A percentile compares a stretch with the other conserved stretches of the same genome.
phyloP scores from a whole-genome alignment of 2,888 invertebrate species.

The Periphyllus acericola region DNA sequence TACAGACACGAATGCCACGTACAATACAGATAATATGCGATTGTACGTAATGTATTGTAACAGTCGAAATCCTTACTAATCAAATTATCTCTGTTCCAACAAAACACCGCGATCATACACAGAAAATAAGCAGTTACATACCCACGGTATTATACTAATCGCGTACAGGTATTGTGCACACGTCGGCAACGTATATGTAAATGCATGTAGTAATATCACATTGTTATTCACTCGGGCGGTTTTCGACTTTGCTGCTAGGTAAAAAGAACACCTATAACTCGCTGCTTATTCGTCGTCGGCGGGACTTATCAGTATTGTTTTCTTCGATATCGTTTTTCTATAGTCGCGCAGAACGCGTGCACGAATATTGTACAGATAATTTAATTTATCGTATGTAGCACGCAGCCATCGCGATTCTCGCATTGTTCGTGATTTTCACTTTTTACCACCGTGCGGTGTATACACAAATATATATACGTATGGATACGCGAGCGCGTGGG shows the following conservation, averaged over 20 bases:
- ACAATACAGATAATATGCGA: not conserved
- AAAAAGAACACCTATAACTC: not conserved
- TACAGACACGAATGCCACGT: not conserved
- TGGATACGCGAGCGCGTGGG: no score
- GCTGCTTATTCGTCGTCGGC: no score
- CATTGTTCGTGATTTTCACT: not conserved
- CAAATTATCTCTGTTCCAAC: slow-evolving; percentile 11
- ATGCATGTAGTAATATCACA: not conserved
- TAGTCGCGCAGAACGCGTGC: not conserved
- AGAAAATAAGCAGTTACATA: slow-evolving; percentile 1
- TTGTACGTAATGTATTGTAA: not conserved
- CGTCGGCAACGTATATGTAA: not conserved
- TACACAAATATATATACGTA: no score
- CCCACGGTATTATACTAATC: slow-evolving; percentile 1
- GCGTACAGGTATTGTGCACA: not conserved
- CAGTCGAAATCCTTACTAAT: slow-evolving; percentile 20
- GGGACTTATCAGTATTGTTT: not conserved
- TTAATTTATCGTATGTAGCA: not conserved
- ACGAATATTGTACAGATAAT: not conserved
- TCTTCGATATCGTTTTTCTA: not conserved
- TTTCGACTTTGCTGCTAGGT: not conserved
- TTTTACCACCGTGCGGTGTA: not conserved
- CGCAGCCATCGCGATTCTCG: not conserved
- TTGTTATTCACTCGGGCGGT: not conserved
- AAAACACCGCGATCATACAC: not conserved